Evolutionary conservation across 2,888 invertebrate species (phyloP).

Genomic region (Adelphocoris suturalis): DNA sequence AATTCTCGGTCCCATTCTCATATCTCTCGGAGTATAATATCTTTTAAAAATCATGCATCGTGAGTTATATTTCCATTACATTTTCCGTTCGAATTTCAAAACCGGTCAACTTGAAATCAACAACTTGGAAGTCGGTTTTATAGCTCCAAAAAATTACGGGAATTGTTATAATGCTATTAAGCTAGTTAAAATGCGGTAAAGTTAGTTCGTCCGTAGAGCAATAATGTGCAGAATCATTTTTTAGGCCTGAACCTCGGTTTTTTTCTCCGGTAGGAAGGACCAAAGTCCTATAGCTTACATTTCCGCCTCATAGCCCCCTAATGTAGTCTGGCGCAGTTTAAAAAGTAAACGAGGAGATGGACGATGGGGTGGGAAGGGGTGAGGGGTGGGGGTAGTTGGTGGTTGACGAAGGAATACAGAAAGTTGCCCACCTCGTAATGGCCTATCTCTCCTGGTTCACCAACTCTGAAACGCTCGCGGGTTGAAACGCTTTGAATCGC

Average conservation of each 20-base stretch:
- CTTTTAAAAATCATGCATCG: too few relatives aligned
- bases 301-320: slow-evolving; percentile 23
- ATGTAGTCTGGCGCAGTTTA: slow-evolving; percentile 4
- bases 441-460: slow-evolving; percentile 47
- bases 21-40: too few relatives aligned
- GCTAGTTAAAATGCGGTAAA: neutral
- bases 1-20: too few relatives aligned
- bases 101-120: too few relatives aligned
- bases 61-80: too few relatives aligned
- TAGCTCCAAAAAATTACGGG: neutral
- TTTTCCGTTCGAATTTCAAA: too few relatives aligned
- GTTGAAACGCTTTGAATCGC: neutral
- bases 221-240: neutral
- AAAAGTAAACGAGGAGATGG: slow-evolving; percentile 34
- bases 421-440: slow-evolving; percentile 29
- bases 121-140: too few relatives aligned
- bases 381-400: neutral
- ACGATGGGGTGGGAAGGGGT: neutral
- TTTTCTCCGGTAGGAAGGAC: neutral
- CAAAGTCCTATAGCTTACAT: neutral
- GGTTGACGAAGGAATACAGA: slow-evolving; percentile 26
- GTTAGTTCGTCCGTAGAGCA: neutral
- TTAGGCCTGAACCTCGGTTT: neutral
- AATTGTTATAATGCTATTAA: neutral
- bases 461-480: slow-evolving; percentile 31